A percentile compares a stretch with the other conserved stretches of the same genome.
phyloP scores from a whole-genome alignment of 2,888 invertebrate species.

The Disparrhopalites patrizii region DNA sequence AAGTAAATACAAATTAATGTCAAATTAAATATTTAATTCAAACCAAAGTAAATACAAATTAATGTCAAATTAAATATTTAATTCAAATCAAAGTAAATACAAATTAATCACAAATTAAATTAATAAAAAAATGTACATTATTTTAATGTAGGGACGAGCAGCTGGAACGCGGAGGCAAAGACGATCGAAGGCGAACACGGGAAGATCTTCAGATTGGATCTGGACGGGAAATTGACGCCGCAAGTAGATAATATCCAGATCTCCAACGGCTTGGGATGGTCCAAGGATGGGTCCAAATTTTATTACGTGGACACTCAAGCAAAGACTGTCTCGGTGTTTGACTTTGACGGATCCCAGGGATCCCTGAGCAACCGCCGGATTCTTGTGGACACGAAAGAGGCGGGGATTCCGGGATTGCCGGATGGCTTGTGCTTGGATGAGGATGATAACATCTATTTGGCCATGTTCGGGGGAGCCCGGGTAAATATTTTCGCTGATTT shows the following conservation, averaged over 20 bases:
- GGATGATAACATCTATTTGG: conserved; percentile 72
- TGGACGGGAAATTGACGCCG: conserved; percentile 32
- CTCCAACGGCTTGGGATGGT: conserved; percentile 44
- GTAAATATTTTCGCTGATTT: no score
- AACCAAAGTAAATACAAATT: no score
- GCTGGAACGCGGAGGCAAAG: no score
- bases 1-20: no score
- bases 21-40: no score
- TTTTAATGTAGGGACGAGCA: no score
- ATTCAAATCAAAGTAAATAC: no score
- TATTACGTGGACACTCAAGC: conserved; percentile 44
- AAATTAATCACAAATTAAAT: no score
- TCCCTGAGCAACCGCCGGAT: conserved; percentile 55
- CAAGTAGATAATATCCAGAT: conserved; percentile 40
- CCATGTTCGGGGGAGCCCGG: conserved; percentile 65
- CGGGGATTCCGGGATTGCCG: conserved; percentile 60
- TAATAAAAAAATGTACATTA: no score
- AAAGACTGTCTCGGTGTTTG: conserved; percentile 41
- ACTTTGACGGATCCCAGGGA: conserved; percentile 36
- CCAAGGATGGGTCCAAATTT: conserved; percentile 34
- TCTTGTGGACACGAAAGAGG: conserved; percentile 59
- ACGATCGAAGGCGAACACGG: no score
- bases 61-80: no score
- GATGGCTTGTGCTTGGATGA: conserved; percentile 78
- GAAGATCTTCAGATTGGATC: conserved; percentile 27